phyloP scores from a whole-genome alignment of 2,888 invertebrate species.

The Auanema sp. region DNA sequence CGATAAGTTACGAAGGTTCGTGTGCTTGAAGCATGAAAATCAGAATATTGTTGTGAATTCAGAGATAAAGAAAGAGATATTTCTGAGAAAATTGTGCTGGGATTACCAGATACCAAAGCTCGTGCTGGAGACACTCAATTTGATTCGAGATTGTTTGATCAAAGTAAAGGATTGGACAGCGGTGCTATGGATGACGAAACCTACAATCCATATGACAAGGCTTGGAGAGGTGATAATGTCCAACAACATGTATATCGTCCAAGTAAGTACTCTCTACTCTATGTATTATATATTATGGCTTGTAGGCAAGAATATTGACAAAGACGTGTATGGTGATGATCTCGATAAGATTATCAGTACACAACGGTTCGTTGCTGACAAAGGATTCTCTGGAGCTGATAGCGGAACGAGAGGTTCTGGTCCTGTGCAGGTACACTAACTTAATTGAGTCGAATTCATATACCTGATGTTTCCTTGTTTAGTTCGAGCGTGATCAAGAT shows the following conservation, averaged over 20 bases:
- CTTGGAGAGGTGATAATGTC: constrained; percentile 89
- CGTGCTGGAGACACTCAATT: constrained; percentile 71
- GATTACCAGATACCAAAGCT: constrained; percentile 80
- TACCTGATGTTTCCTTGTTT: constrained; percentile 65
- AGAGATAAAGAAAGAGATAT: constrained; percentile 89
- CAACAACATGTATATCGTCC: constrained; percentile 88
- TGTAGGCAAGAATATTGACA: constrained; percentile 75
- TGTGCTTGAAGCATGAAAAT: background rate
- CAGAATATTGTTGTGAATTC: constrained; percentile 9
- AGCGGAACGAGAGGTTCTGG: constrained; percentile 74
- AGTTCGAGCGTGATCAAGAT: constrained; percentile 74
- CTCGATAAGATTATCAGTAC: constrained; percentile 85
- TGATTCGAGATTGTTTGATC: constrained; percentile 93
- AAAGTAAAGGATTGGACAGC: constrained; percentile 79
- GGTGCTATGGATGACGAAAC: constrained; percentile 90
- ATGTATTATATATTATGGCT: constrained; percentile 5
- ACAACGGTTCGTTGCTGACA: constrained; percentile 93
- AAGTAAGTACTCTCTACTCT: constrained; percentile 66
- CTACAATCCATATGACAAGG: constrained; percentile 96
- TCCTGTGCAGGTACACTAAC: constrained; percentile 79
- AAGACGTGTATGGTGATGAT: constrained; percentile 87
- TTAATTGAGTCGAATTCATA: too few species aligned
- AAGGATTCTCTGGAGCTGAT: constrained; percentile 86
- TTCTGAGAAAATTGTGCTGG: constrained; percentile 95
- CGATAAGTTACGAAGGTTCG: constrained; percentile 72